phyloP scores from a whole-genome alignment of 2,797 vertebrate species.

The Heteromormyrus szaboi region DNA sequence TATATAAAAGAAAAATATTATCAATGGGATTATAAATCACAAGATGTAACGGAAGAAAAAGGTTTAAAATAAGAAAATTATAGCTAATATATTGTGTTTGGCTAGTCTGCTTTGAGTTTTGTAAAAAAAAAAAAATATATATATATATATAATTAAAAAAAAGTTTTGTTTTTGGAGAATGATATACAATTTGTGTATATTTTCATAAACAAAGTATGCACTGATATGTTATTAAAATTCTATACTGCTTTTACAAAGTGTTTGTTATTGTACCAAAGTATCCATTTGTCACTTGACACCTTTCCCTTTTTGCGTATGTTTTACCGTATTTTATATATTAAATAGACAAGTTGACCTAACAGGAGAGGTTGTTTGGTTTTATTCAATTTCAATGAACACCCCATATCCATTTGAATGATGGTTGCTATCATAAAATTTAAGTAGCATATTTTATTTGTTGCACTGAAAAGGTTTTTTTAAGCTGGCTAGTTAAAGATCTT shows the following conservation, averaged over 20 bases:
- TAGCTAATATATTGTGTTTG: slow-evolving; percentile 96
- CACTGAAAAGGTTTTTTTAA: slow-evolving; percentile 48
- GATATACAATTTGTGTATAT: slow-evolving; percentile 95
- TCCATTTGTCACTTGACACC: slow-evolving; percentile 77
- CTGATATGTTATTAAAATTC: slow-evolving; percentile 91
- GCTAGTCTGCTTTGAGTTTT: slow-evolving; percentile 82
- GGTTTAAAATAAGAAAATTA: slow-evolving; percentile 69
- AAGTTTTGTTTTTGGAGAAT: slow-evolving; percentile 82
- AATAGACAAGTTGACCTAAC: slow-evolving; percentile 78
- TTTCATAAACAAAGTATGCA: slow-evolving; percentile 97
- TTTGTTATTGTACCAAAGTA: slow-evolving; percentile 94
- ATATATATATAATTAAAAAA: slow-evolving; percentile 74
- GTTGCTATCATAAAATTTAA: slow-evolving; percentile 61
- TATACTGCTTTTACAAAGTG: slow-evolving; percentile 90
- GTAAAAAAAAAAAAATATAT: slow-evolving; percentile 77
- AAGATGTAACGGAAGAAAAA: slow-evolving; percentile 75
- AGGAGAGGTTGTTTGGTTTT: neutral
- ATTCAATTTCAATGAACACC: slow-evolving; percentile 35
- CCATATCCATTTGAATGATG: slow-evolving; percentile 90
- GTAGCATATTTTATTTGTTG: slow-evolving; percentile 49
- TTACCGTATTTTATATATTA: slow-evolving; percentile 84
- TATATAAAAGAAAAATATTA: slow-evolving; percentile 64
- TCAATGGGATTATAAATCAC: slow-evolving; percentile 70
- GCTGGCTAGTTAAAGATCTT: slow-evolving; percentile 43
- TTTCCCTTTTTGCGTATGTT: slow-evolving; percentile 74